phyloP scores from a whole-genome alignment of 2,888 invertebrate species.

The Melanophora roralis region DNA sequence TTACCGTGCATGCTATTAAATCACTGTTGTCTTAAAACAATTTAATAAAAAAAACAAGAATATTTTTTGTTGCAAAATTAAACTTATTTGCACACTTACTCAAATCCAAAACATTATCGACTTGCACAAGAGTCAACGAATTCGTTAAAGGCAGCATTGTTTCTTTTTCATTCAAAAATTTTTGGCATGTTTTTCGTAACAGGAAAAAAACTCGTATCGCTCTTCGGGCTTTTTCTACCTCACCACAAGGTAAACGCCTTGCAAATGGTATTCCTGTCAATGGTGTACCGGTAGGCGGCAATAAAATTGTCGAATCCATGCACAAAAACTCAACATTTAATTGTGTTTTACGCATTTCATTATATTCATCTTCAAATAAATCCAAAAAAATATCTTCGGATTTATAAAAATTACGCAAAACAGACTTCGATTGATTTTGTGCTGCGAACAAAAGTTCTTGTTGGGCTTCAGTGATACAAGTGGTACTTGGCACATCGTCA shows the following conservation, averaged over 20 bases:
- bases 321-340: constrained; percentile 96
- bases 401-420: constrained; percentile 95
- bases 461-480: constrained; percentile 77
- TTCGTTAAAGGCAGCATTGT: constrained; percentile 93
- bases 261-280: constrained; percentile 96
- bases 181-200: constrained; percentile 87
- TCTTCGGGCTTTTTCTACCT: constrained; percentile 91
- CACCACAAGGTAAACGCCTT: constrained; percentile 96
- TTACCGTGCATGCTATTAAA: constrained; percentile 96
- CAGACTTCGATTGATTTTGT: constrained; percentile 87
- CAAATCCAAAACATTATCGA: constrained; percentile 95
- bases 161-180: constrained; percentile 89
- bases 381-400: constrained; percentile 98
- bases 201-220: constrained; percentile 96
- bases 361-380: constrained; percentile 98
- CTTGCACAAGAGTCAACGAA: constrained; percentile 91
- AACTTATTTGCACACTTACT: constrained; percentile 81
- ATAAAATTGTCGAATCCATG: constrained; percentile 95
- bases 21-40: constrained; percentile 92
- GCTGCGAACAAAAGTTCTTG: constrained; percentile 82
- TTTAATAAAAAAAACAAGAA: background rate
- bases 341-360: constrained; percentile 91
- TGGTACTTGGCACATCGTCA: constrained; percentile 64
- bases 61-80: background rate
- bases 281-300: constrained; percentile 97